Conservation (phyloP, 2,113 vertebrate genomes). For the Nothocercus nigrocapillus region DNA sequence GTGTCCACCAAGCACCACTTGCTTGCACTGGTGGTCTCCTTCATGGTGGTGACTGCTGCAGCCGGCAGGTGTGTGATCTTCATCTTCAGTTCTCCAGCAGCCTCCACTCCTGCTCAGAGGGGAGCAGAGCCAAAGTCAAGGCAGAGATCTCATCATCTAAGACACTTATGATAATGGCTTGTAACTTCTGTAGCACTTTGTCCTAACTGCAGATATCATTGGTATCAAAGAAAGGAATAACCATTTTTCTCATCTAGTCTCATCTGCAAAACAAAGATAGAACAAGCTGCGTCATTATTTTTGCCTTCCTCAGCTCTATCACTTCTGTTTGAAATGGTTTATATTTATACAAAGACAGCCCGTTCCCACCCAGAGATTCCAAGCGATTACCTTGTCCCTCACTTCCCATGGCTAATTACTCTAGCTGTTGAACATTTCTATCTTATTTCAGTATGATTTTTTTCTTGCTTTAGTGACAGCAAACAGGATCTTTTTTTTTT, state of each 20-base stretch:
- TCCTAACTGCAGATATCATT: rapidly evolving
- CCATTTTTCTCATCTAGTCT: rapidly evolving
- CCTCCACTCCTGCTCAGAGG: neutral
- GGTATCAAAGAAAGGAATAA: neutral
- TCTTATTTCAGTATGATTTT: neutral
- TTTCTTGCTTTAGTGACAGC: neutral
- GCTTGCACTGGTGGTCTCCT: rapidly evolving
- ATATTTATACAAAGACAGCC: neutral
- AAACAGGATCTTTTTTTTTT: neutral
- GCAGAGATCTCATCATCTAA: neutral
- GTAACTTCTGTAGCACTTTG: neutral
- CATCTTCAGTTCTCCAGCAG: neutral
- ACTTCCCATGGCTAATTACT: neutral
- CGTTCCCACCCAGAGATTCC: neutral
- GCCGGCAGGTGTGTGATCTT: neutral
- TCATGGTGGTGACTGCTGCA: rapidly evolving
- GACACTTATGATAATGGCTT: rapidly evolving
- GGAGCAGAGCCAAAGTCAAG: neutral
- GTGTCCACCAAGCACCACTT: rapidly evolving
- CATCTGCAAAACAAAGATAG: neutral
- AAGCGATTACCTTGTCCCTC: neutral
- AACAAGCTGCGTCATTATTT: neutral
- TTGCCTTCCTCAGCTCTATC: neutral
- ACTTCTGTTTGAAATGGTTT: neutral
- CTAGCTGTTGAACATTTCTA: neutral